These are phyloP conservation scores for Nesogale talazaci DNA, from an alignment of 2,113 vertebrate genomes.

Conservation along the genomic window DNA sequence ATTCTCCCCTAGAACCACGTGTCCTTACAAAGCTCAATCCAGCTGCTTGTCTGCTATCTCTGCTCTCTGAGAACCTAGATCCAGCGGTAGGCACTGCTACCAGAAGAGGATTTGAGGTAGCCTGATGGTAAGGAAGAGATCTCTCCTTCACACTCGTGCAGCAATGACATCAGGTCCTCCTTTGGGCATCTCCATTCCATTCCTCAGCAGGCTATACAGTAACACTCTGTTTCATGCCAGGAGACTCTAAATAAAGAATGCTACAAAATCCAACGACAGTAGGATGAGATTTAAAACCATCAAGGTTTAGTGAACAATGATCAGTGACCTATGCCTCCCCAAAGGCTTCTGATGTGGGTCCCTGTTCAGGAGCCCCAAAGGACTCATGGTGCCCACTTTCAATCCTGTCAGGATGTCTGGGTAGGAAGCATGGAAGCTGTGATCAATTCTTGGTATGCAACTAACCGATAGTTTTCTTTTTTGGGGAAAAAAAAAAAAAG, in stretches of 20 bases:
- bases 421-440: constrained; percentile 81
- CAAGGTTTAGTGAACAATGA: constrained; percentile 74
- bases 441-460: constrained; percentile 86
- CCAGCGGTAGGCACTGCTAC: constrained; percentile 72
- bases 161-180: constrained; percentile 54
- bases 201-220: constrained; percentile 72
- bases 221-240: constrained; percentile 52
- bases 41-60: constrained; percentile 5
- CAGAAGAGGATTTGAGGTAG: constrained; percentile 72
- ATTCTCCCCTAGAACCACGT: constrained; percentile 60
- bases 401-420: constrained; percentile 75
- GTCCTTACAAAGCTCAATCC: constrained; percentile 62
- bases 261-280: constrained; percentile 68
- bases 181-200: constrained; percentile 34
- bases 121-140: constrained; percentile 63
- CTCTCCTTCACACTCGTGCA: constrained; percentile 45
- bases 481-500: constrained; percentile 80
- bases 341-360: constrained; percentile 75
- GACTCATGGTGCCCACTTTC: constrained; percentile 74
- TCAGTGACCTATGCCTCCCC: constrained; percentile 70
- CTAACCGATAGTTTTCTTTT: constrained; percentile 86
- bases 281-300: constrained; percentile 76
- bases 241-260: constrained; percentile 66
- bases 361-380: constrained; percentile 76
- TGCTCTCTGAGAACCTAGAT: constrained; percentile 70